A percentile compares a stretch with the other conserved stretches of the same genome.
phyloP scores from a whole-genome alignment of 2,113 vertebrate species.

The Laticauda colubrina region DNA sequence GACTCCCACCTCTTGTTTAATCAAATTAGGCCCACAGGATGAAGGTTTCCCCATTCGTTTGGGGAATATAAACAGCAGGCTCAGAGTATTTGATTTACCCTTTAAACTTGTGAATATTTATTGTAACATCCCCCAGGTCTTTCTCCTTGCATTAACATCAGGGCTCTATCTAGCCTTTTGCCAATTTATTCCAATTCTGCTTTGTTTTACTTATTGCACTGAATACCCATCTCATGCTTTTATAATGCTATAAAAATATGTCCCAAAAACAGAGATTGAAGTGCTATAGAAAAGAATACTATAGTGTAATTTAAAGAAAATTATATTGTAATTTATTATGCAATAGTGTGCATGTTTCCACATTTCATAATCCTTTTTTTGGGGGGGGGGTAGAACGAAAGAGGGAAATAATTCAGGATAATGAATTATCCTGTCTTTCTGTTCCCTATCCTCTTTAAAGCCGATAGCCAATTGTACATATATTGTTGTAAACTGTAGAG shows the following conservation, averaged over 20 bases:
- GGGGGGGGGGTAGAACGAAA: not conserved
- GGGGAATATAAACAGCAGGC: not conserved
- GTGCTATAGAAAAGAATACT: not conserved
- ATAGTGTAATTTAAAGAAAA: not conserved
- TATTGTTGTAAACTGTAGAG: slow-evolving; percentile 29
- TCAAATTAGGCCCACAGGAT: not conserved
- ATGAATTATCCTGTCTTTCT: not conserved
- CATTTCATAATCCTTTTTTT: not conserved
- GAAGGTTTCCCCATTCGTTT: no score
- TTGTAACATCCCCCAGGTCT: not conserved
- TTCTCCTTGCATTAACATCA: not conserved
- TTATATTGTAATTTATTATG: not conserved
- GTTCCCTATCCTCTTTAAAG: not conserved
- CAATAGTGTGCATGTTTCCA: not conserved
- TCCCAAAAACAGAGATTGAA: not conserved
- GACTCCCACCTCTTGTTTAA: not conserved
- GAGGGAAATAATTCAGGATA: not conserved
- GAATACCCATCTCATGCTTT: not conserved
- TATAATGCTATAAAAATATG: not conserved
- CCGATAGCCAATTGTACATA: not conserved
- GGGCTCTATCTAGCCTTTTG: not conserved
- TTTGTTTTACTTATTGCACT: not conserved
- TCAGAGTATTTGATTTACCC: not conserved
- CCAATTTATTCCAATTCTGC: not conserved
- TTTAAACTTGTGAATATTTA: not conserved